These are phyloP conservation scores for Anguilla japonica DNA, from an alignment of 2,113 vertebrate species.

Conservation along the genomic window DNA sequence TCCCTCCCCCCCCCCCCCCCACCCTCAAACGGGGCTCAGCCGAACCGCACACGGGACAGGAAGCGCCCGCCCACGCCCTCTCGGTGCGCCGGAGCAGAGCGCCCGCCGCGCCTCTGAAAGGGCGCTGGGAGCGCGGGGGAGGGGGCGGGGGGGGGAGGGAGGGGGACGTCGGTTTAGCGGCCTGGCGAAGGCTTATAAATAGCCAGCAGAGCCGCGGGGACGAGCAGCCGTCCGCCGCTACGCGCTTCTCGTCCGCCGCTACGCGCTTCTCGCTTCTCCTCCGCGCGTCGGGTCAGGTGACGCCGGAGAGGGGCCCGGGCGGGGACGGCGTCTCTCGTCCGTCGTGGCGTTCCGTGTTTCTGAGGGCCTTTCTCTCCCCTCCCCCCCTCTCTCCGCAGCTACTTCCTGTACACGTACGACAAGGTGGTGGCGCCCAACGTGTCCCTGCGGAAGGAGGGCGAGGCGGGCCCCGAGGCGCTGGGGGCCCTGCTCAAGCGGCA, in stretches of 20 bases:
- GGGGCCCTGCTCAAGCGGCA: conserved; percentile 78
- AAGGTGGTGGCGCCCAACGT: conserved; percentile 97
- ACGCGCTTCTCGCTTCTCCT: neutral
- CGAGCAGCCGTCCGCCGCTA: neutral
- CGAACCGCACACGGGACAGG: neutral
- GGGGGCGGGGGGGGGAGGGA: too few relatives aligned
- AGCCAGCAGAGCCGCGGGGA: neutral
- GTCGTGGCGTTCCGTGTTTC: neutral
- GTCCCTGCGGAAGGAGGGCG: conserved; percentile 77
- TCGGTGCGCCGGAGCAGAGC: neutral
- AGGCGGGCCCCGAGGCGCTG: conserved; percentile 72
- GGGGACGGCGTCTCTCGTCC: too few relatives aligned
- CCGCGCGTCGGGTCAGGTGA: too few relatives aligned
- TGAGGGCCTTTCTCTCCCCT: conserved; percentile 11
- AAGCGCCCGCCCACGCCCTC: neutral
- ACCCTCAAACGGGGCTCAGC: too few relatives aligned
- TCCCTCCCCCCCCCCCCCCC: too few relatives aligned
- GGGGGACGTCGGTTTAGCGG: neutral
- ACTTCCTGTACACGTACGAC: conserved; percentile 95
- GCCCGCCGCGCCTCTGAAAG: neutral
- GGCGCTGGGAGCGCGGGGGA: neutral
- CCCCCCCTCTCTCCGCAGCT: conserved; percentile 68
- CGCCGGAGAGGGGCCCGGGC: too few relatives aligned
- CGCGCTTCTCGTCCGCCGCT: neutral
- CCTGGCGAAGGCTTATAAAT: neutral